A percentile compares a stretch with the other conserved stretches of the same genome.
phyloP scores from a whole-genome alignment of 1,140 invertebrate genomes.

The Tetramorium simillimum region DNA sequence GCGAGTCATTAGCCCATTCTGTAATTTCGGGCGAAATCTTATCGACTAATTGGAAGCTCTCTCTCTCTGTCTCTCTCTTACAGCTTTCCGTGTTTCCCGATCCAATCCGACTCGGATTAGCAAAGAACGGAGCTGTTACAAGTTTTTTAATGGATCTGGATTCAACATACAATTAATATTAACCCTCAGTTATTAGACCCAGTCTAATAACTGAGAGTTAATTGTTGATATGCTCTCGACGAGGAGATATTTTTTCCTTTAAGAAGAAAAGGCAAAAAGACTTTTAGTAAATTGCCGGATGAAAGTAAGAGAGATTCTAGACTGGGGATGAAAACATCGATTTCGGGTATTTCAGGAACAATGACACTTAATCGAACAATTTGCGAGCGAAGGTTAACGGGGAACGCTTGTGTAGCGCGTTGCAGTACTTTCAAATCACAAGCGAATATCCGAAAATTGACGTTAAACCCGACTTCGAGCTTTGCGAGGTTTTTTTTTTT shows the following conservation, averaged over 20 bases:
- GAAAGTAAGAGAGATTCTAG: not conserved
- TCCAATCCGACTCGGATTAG: not conserved
- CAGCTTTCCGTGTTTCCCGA: not conserved
- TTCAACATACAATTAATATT: not conserved
- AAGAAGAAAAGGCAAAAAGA: not conserved
- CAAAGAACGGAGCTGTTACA: not conserved
- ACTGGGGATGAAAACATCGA: not conserved
- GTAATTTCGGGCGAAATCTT: conserved; percentile 24
- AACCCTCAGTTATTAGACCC: no score
- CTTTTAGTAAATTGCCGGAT: not conserved
- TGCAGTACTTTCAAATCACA: not conserved
- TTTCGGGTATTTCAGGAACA: not conserved
- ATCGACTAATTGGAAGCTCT: conserved; percentile 33
- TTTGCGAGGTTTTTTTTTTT: not conserved
- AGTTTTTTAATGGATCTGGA: not conserved
- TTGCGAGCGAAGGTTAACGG: not conserved
- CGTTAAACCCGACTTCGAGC: not conserved
- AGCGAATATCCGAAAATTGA: not conserved
- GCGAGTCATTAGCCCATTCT: conserved; percentile 39
- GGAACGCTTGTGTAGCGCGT: not conserved
- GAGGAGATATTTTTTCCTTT: not conserved
- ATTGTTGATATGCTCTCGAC: not conserved
- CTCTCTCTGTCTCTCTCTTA: no score
- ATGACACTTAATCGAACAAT: not conserved
- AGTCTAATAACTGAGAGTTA: no score